Evolutionary conservation across 2,888 invertebrate species (phyloP).

Genomic region (Pammene fasciana): DNA sequence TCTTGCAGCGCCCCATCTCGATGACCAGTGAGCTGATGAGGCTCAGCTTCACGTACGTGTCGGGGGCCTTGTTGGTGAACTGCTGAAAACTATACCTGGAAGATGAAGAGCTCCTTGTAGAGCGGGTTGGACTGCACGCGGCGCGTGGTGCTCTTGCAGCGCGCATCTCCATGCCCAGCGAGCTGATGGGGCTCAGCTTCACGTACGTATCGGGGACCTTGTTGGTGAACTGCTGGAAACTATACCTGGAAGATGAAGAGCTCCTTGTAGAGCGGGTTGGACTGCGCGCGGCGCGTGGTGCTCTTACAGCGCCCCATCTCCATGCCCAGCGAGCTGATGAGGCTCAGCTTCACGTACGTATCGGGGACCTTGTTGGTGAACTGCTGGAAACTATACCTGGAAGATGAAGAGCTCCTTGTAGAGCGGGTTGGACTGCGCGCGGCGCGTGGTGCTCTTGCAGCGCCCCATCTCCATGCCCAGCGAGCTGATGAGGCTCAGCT

Average conservation of each 20-base stretch:
- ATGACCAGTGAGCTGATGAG: constrained; percentile 96
- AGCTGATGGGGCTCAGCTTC: constrained; percentile 94
- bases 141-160: constrained; percentile 95
- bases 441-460: constrained; percentile 95
- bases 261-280: constrained; percentile 97
- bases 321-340: constrained; percentile 96
- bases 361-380: constrained; percentile 93
- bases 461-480: constrained; percentile 96
- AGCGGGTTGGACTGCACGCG: constrained; percentile 97
- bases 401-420: constrained; percentile 98
- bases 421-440: constrained; percentile 97
- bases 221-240: constrained; percentile 88
- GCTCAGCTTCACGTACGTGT: constrained; percentile 96
- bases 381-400: constrained; percentile 87
- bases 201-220: constrained; percentile 97
- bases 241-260: constrained; percentile 98
- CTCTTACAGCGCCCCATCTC: too few relatives aligned
- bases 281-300: too few relatives aligned
- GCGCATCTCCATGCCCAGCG: constrained; percentile 96
- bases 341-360: constrained; percentile 95
- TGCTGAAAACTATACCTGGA: constrained; percentile 88
- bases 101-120: constrained; percentile 97
- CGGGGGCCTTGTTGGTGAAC: constrained; percentile 91
- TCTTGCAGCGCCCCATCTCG: constrained; percentile 95
- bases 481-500: constrained; percentile 94